phyloP scores from a whole-genome alignment of 2,113 vertebrate species.

The Monopterus albus region DNA sequence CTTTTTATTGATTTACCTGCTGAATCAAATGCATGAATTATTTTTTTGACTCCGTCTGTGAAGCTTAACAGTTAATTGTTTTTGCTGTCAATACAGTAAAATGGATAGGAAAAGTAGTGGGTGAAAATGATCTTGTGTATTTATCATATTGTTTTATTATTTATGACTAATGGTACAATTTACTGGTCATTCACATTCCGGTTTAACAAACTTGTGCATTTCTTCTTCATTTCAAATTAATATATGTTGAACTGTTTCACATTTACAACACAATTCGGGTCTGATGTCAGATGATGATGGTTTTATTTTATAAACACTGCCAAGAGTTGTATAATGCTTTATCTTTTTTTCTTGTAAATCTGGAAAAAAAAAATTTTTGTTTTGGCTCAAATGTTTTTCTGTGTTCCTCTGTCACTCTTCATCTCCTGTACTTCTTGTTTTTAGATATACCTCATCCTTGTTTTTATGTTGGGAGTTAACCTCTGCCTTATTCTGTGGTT shows the following conservation, averaged over 20 bases:
- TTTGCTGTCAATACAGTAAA: not conserved
- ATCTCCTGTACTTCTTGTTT: not conserved
- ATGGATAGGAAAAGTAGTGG: not conserved
- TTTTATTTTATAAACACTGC: constrained; percentile 22
- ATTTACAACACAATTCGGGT: not conserved
- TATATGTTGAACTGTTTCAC: not conserved
- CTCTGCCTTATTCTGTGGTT: constrained; percentile 24
- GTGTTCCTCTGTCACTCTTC: not conserved
- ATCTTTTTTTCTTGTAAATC: accelerated
- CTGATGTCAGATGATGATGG: not conserved
- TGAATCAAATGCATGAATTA: not conserved
- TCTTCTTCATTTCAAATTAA: not conserved
- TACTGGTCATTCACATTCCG: constrained; percentile 46
- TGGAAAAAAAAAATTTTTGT: constrained; percentile 4
- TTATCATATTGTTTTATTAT: constrained; percentile 18
- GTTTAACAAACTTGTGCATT: not conserved
- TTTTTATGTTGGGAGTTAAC: constrained; percentile 16
- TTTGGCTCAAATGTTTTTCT: not conserved
- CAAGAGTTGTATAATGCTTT: not conserved
- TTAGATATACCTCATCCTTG: constrained; percentile 34
- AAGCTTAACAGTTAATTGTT: not conserved
- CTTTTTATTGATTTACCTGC: not conserved
- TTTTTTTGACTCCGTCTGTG: not conserved
- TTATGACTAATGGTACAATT: constrained; percentile 26
- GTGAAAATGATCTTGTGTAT: not conserved